Percentiles rank a stretch among this genome's conserved stretches.
These are phyloP conservation scores for Hirtodrosophila cameraria DNA, from an alignment of 2,888 invertebrate species.

Conservation along the genomic window DNA sequence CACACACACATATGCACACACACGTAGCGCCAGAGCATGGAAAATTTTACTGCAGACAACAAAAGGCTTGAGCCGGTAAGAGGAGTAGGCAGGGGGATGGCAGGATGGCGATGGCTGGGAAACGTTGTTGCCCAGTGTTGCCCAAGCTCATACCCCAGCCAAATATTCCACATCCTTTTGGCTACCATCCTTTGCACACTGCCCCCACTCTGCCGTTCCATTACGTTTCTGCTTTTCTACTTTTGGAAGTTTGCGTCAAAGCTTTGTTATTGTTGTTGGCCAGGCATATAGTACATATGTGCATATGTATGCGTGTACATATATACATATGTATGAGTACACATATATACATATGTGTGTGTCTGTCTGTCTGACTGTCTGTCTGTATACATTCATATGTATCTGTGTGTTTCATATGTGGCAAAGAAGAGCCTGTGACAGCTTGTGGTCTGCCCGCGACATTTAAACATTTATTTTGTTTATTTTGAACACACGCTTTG, in stretches of 20 bases:
- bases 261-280: constrained; percentile 54
- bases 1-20: constrained; percentile 25
- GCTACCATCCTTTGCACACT: constrained; percentile 10
- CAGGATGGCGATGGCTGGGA: constrained; percentile 13
- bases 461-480: constrained; percentile 79
- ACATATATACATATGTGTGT: constrained; percentile 9
- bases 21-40: constrained; percentile 52
- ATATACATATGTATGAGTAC: constrained; percentile 9
- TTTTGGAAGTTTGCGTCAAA: constrained; percentile 64
- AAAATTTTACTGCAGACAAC: constrained; percentile 76
- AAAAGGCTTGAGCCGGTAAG: constrained; percentile 69
- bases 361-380: constrained; percentile 9
- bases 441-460: constrained; percentile 81
- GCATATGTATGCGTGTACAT: background rate
- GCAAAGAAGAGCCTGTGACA: constrained; percentile 70
- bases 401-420: constrained; percentile 29
- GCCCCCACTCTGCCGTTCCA: constrained; percentile 38
- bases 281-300: constrained; percentile 42
- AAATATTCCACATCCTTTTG: background rate
- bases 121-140: constrained; percentile 43
- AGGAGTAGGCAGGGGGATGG: constrained; percentile 13
- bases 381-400: constrained; percentile 4
- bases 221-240: constrained; percentile 62
- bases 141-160: background rate
- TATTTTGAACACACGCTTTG: constrained; percentile 71